Conservation (phyloP, 2,888 invertebrate species). For the Teleiodes luculella region DNA sequence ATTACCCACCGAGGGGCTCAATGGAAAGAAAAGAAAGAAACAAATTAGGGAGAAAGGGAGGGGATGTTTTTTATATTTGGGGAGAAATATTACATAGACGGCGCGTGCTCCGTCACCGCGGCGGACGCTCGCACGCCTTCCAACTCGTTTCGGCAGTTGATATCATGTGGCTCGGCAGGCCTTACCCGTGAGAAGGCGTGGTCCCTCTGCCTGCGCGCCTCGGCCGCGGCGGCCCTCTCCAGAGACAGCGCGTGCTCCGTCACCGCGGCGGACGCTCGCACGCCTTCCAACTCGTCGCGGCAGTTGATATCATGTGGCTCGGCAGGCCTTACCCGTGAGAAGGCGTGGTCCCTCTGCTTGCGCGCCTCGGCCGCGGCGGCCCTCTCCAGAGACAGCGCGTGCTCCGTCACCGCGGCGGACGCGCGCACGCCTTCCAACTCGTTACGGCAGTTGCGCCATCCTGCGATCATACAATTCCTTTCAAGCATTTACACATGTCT, state of each 20-base stretch:
- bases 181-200: constrained; percentile 30
- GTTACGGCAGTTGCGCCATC: constrained; percentile 66
- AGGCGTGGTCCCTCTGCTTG: constrained; percentile 45
- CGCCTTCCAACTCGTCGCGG: constrained; percentile 62
- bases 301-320: too few species aligned
- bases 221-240: constrained; percentile 49
- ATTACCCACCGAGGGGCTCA: too few species aligned
- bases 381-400: constrained; percentile 49
- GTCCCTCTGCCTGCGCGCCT: constrained; percentile 44
- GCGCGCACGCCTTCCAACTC: constrained; percentile 55
- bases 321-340: constrained; percentile 41
- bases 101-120: constrained; percentile 43
- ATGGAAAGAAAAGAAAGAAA: too few species aligned
- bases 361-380: constrained; percentile 44
- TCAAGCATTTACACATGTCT: too few species aligned
- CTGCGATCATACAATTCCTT: too few species aligned
- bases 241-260: constrained; percentile 45
- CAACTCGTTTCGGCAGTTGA: constrained; percentile 66
- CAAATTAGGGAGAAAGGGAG: too few species aligned
- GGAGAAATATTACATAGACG: too few species aligned
- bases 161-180: too few species aligned
- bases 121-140: constrained; percentile 47
- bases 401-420: constrained; percentile 39
- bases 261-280: constrained; percentile 39
- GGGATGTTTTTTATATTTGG: too few species aligned